Evolutionary conservation across 2,888 invertebrate genomes (phyloP), one percentile per base, ranked within the genome.

Genomic region (Drosophila lacicola): DNA sequence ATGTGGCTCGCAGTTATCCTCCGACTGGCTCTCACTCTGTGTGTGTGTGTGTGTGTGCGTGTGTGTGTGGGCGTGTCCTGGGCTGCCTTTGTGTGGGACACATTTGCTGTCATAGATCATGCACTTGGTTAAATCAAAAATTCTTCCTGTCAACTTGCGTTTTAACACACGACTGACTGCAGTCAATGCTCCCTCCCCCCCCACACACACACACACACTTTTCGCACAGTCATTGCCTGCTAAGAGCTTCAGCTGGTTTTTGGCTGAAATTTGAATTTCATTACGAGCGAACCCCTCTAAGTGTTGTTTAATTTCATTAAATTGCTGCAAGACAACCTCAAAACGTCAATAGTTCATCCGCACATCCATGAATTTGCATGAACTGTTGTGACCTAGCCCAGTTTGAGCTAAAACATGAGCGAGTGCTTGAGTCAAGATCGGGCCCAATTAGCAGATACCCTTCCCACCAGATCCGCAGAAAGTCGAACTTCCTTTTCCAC

Each of bases 121-220:
- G 83, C 83, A 83, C 83, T 86, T 83, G 83, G 83, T 86, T 86
- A 86, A 83, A 83, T 83, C 86, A 86, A 85, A 83, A 83, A 83
- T 79, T 74, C 83, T 70, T 80, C 70, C 79, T 84, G 82, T 82
- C 82, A 80, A 83, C 82, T 82, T 74, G 64, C 77, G 74, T 74
- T 68, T 84, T 73, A 74, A 84, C 74, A 80, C 81, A 82, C 83
- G 78, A 80, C 64, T 79, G 74, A 54, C 73, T 72, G 74, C 77
- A 84, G 74, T 74, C 77, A 79, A 79, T 82, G 77, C 53, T 41
- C 17, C 60, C 34, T 8, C 33, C 4, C 9, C 4, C 33, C 10
- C 1, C 3, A 34, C 19, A 33, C 33, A 19, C 53, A 54, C 33
- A n/a, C 25, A 39, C 47, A 29, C 25, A 36, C 29, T 53, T 44